A percentile compares a stretch with the other conserved stretches of the same genome.
phyloP scores from a whole-genome alignment of 2,888 invertebrate genomes.

The Baccha elongata region DNA sequence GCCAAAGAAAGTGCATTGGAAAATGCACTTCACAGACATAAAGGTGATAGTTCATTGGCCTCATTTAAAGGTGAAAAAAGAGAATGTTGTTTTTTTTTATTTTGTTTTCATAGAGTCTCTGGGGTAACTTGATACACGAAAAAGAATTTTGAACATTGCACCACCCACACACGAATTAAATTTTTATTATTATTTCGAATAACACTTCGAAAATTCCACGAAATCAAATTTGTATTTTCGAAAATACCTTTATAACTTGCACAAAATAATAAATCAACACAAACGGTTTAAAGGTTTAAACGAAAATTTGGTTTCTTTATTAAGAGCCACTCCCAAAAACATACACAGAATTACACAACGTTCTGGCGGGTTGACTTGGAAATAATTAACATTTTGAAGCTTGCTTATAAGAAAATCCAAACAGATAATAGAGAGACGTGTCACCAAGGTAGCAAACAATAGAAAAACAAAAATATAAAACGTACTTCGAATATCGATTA shows the following conservation, averaged over 20 bases:
- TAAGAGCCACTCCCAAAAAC: slow-evolving; percentile 69
- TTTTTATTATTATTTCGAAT: slow-evolving; percentile 55
- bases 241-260: slow-evolving; percentile 55
- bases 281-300: slow-evolving; percentile 32
- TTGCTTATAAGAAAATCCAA: slow-evolving; percentile 35
- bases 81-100: slow-evolving; percentile 28
- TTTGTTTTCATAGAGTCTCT: no score
- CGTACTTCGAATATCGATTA: slow-evolving; percentile 71
- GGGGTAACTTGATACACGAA: slow-evolving; percentile 28
- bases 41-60: slow-evolving; percentile 62
- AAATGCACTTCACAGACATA: slow-evolving; percentile 44
- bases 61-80: slow-evolving; percentile 47
- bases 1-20: slow-evolving; percentile 70
- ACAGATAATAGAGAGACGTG: slow-evolving; percentile 52
- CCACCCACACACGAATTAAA: slow-evolving; percentile 38
- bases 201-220: slow-evolving; percentile 34
- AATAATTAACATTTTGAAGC: slow-evolving; percentile 43
- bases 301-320: slow-evolving; percentile 33
- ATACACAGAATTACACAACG: slow-evolving; percentile 52
- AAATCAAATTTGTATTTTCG: slow-evolving; percentile 1
- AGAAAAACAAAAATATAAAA: slow-evolving; percentile 31
- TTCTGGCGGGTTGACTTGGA: slow-evolving; percentile 53
- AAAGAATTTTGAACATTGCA: slow-evolving; percentile 22
- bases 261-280: slow-evolving; percentile 14
- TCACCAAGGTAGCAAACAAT: slow-evolving; percentile 65